Conservation (phyloP, 2,797 vertebrate species). For the Glyptemys insculpta region DNA sequence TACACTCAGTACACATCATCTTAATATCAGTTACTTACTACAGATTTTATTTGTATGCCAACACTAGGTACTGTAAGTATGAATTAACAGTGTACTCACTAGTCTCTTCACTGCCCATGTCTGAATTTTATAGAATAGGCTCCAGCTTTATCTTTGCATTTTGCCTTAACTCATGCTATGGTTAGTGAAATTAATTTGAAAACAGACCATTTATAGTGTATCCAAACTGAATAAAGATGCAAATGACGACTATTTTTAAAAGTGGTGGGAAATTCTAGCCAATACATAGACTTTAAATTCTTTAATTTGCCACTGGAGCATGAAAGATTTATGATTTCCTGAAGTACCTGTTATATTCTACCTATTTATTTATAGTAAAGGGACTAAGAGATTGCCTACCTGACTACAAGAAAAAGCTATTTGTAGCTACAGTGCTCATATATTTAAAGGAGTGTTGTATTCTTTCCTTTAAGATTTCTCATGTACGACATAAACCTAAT, state of each 20-base stretch:
- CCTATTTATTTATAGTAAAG: slow-evolving; percentile 72
- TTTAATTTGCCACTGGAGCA: slow-evolving; percentile 50
- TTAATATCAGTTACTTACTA: background rate
- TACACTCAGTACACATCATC: background rate
- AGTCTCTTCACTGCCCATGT: background rate
- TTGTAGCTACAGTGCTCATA: slow-evolving; percentile 75
- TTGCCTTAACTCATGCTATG: background rate
- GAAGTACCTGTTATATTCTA: slow-evolving; percentile 67
- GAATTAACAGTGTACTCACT: background rate
- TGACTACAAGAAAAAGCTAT: slow-evolving; percentile 78
- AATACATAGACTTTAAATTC: slow-evolving; percentile 57
- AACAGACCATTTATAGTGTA: background rate
- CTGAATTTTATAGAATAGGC: background rate
- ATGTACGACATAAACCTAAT: slow-evolving; percentile 88
- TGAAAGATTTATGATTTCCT: slow-evolving; percentile 63
- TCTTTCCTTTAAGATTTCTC: slow-evolving; percentile 83
- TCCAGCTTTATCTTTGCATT: background rate
- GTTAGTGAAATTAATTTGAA: background rate
- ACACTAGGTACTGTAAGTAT: background rate
- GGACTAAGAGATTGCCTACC: slow-evolving; percentile 69
- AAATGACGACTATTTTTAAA: slow-evolving; percentile 18
- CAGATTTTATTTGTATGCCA: slow-evolving; percentile 12
- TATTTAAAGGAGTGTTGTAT: slow-evolving; percentile 79
- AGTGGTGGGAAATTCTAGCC: slow-evolving; percentile 19
- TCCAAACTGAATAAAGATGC: background rate